Percentiles rank a stretch among this genome's conserved stretches.
Conservation (phyloP, 2,113 vertebrate genomes). For the Mustela nigripes region DNA sequence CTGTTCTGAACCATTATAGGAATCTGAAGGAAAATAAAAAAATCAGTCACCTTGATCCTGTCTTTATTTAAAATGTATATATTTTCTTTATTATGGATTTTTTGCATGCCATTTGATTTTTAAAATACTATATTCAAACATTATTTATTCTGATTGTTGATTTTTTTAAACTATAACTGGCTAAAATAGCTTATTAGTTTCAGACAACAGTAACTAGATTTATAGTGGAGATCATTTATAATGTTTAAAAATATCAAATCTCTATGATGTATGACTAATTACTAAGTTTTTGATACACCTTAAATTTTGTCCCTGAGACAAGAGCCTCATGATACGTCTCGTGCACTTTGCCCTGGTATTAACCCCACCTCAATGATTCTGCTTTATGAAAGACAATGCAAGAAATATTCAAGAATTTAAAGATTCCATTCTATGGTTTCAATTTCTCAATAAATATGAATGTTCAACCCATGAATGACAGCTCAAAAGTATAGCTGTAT, state of each 20-base stretch:
- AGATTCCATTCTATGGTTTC: background rate
- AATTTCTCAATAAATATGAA: background rate
- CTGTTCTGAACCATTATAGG: no score
- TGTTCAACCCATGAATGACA: background rate
- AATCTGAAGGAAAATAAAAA: background rate
- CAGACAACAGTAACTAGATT: background rate
- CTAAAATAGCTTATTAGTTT: background rate
- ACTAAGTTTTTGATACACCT: background rate
- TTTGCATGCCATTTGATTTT: background rate
- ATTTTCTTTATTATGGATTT: background rate
- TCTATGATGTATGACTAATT: background rate
- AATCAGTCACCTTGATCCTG: background rate
- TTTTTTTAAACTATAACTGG: background rate
- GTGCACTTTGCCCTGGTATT: fast-evolving
- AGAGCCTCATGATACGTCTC: fast-evolving
- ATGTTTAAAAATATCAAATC: background rate
- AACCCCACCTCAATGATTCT: no score
- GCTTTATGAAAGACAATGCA: background rate
- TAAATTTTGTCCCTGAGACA: background rate
- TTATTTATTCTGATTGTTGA: background rate
- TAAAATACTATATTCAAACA: background rate
- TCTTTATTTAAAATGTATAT: background rate
- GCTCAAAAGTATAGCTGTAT: background rate
- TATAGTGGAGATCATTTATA: background rate
- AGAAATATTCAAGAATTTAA: background rate